Evolutionary conservation across 1,140 invertebrate genomes (phyloP).

Genomic region (Chrysomallon squamiferum): DNA sequence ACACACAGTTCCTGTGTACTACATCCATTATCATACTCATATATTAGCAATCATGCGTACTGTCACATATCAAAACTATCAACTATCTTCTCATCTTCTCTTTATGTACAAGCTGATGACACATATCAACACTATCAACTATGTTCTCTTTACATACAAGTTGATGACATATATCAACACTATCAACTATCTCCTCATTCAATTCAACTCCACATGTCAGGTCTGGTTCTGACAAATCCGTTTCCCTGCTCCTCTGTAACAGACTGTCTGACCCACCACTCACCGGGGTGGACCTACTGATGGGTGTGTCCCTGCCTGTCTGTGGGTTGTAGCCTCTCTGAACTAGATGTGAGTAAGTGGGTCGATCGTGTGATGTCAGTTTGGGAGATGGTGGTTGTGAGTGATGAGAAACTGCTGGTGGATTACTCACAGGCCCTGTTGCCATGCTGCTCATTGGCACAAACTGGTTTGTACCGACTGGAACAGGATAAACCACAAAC

Average conservation of each 20-base stretch:
- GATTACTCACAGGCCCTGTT: constrained; percentile 6
- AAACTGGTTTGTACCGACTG: constrained; percentile 9
- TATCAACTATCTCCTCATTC: constrained; percentile 19
- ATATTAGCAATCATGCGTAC: too few relatives aligned
- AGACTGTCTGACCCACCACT: constrained; percentile 14
- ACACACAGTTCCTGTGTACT: too few relatives aligned
- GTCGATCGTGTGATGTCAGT: constrained; percentile 26
- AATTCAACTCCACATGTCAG: constrained; percentile 33
- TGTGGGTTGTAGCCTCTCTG: constrained; percentile 39
- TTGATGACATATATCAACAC: too few relatives aligned
- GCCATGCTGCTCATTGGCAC: constrained; percentile 5
- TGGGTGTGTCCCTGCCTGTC: constrained; percentile 21
- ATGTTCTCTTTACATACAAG: too few relatives aligned
- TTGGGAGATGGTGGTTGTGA: constrained; percentile 4
- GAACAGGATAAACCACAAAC: constrained; percentile 4
- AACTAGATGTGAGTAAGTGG: constrained; percentile 45
- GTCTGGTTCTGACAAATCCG: constrained; percentile 11
- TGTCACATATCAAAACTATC: too few relatives aligned
- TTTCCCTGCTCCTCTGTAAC: constrained; percentile 16
- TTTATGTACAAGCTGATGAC: too few relatives aligned
- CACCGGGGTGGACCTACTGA: constrained; percentile 2
- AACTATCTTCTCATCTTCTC: constrained; percentile 15
- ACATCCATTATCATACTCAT: too few relatives aligned
- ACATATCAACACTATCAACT: too few relatives aligned
- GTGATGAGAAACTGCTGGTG: neutral